phyloP scores from a whole-genome alignment of 2,888 invertebrate genomes.

The Cylindroiulus punctatus region DNA sequence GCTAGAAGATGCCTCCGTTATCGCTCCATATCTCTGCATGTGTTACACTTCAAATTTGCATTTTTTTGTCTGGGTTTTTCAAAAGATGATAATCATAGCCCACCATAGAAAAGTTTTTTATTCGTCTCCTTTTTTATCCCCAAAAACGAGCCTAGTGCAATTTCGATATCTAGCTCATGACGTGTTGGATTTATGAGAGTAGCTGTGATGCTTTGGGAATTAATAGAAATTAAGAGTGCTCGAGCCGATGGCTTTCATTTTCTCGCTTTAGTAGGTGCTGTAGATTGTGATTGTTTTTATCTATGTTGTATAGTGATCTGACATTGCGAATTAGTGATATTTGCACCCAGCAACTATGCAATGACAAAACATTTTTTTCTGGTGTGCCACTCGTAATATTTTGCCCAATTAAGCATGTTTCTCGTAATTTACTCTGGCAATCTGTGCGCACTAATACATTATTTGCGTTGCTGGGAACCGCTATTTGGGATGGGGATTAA shows the following conservation, averaged over 20 bases:
- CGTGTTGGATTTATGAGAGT: neutral
- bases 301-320: neutral
- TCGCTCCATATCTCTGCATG: neutral
- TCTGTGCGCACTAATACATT: neutral
- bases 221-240: neutral
- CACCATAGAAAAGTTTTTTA: neutral
- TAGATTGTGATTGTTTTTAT: neutral
- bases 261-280: neutral
- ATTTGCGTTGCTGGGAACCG: neutral
- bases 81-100: neutral
- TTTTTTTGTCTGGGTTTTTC: constrained; percentile 10
- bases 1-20: neutral
- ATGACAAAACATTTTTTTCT: neutral
- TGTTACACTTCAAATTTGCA: neutral
- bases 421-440: neutral
- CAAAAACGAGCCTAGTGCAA: too few species aligned
- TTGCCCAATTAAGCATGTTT: neutral
- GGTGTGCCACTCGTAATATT: neutral
- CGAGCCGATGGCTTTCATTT: neutral
- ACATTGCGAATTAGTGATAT: neutral
- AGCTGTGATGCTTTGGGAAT: neutral
- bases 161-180: neutral
- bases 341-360: constrained; percentile 2
- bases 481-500: neutral
- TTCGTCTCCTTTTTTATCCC: too few species aligned